phyloP scores from a whole-genome alignment of 2,113 vertebrate species.

The Odontophorus gujanensis region DNA sequence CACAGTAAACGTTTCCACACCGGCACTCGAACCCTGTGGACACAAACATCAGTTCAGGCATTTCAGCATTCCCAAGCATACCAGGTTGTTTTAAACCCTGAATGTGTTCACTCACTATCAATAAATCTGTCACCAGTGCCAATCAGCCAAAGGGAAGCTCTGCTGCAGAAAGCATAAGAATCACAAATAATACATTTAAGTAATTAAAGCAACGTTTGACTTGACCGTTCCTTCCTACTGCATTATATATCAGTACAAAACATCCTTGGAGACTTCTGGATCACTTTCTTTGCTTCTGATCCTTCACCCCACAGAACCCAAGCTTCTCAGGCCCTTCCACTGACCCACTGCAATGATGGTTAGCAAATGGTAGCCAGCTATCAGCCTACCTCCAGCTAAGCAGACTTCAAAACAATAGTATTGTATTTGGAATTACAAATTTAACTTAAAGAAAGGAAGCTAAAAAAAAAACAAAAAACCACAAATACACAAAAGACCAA shows the following conservation, averaged over 20 bases:
- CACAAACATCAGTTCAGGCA: slow-evolving; percentile 19
- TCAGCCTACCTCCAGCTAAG: not conserved
- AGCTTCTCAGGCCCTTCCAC: not conserved
- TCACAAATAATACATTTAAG: slow-evolving; percentile 18
- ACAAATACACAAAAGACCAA: not conserved
- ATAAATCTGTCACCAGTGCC: slow-evolving; percentile 46
- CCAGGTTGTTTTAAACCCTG: slow-evolving; percentile 20
- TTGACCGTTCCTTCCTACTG: not conserved
- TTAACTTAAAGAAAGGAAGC: not conserved
- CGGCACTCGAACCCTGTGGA: slow-evolving; percentile 88
- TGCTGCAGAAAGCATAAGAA: slow-evolving; percentile 61
- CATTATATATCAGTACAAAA: not conserved
- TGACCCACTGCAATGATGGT: not conserved
- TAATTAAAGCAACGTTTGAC: not conserved
- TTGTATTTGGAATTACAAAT: not conserved
- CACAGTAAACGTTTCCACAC: slow-evolving; percentile 89
- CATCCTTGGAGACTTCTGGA: not conserved
- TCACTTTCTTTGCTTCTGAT: not conserved
- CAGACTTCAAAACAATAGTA: not conserved
- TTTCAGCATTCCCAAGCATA: not conserved
- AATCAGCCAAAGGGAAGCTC: slow-evolving; percentile 25
- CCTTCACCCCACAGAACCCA: not conserved
- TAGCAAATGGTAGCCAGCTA: not conserved
- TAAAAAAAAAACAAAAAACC: not conserved
- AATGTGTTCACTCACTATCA: slow-evolving; percentile 53